Evolutionary conservation across 2,113 vertebrate genomes (phyloP).

Genomic region (Poeciliopsis turrubarensis): DNA sequence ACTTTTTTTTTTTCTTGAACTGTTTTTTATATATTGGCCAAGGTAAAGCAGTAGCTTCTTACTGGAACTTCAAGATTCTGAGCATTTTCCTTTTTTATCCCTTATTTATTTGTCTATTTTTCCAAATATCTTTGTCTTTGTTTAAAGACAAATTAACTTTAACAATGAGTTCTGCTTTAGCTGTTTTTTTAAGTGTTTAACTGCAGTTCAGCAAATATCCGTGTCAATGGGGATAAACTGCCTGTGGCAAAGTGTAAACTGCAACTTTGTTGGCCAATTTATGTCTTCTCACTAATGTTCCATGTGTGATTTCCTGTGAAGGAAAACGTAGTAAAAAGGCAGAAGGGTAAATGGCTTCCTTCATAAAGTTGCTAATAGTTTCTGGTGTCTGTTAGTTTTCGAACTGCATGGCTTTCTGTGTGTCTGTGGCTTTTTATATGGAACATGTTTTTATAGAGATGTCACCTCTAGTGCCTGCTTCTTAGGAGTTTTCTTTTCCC

Average conservation of each 20-base stretch:
- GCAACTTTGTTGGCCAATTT: conserved; percentile 38
- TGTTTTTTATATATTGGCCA: no score
- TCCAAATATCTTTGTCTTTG: background rate
- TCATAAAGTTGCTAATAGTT: no score
- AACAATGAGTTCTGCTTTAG: background rate
- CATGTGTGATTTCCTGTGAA: conserved; percentile 41
- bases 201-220: background rate
- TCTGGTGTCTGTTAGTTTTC: no score
- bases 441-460: conserved; percentile 16
- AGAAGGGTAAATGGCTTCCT: background rate
- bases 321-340: conserved; percentile 48
- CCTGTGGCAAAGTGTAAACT: conserved; percentile 10
- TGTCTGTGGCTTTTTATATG: background rate
- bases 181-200: background rate
- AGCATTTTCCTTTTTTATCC: background rate
- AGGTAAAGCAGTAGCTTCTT: background rate
- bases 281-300: conserved; percentile 38
- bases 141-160: background rate
- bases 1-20: no score
- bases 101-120: background rate
- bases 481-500: conserved; percentile 32
- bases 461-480: background rate
- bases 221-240: conserved; percentile 20
- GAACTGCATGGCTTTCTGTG: background rate
- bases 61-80: background rate